These are phyloP conservation scores for Potorous gilbertii DNA, from an alignment of 2,797 vertebrate species.

Conservation along the genomic window DNA sequence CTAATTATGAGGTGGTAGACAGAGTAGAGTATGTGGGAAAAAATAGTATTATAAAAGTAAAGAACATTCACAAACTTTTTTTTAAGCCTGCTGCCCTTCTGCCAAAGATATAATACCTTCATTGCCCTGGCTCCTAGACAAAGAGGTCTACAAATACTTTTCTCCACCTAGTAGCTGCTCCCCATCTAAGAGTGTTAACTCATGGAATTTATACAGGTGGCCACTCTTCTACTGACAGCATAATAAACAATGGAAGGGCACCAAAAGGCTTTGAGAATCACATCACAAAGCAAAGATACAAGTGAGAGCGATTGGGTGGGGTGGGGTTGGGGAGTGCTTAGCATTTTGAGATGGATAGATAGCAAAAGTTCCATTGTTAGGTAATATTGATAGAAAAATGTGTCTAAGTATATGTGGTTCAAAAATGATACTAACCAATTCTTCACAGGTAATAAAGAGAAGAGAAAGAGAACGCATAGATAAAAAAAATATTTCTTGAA, in stretches of 20 bases:
- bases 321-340: not conserved
- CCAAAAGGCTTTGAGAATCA: not conserved
- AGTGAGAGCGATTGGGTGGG: not conserved
- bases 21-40: not conserved
- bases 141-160: conserved; percentile 40
- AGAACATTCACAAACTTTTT: not conserved
- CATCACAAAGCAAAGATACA: not conserved
- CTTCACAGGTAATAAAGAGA: not conserved
- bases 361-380: not conserved
- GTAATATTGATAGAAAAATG: conserved; percentile 27
- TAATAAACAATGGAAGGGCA: conserved; percentile 13
- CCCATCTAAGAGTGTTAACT: not conserved
- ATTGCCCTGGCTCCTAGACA: not conserved
- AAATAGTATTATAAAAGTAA: not conserved
- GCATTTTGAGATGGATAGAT: conserved; percentile 1
- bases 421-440: conserved; percentile 7
- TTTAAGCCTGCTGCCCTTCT: conserved; percentile 16
- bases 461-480: not conserved
- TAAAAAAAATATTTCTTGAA: not conserved
- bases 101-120: conserved; percentile 36
- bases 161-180: conserved; percentile 45
- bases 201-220: not conserved
- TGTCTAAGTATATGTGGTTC: conserved; percentile 19
- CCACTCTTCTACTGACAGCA: not conserved
- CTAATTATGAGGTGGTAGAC: not conserved